These are phyloP conservation scores for Brotula barbata DNA, from an alignment of 2,797 vertebrate species.

Conservation along the genomic window DNA sequence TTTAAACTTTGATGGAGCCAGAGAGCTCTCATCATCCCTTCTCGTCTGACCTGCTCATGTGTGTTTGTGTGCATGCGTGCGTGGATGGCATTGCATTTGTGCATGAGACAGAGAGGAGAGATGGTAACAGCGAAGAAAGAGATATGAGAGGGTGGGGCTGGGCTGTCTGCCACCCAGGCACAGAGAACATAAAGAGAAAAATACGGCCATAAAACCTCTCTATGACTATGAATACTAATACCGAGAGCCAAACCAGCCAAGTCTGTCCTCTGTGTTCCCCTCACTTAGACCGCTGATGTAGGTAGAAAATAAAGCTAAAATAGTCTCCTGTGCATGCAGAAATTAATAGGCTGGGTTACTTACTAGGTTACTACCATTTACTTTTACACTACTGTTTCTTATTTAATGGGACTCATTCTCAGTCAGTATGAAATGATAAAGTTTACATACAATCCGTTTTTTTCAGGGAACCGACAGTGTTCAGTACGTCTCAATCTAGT, in stretches of 20 bases:
- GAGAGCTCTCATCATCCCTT: slow-evolving; percentile 66
- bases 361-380: neutral
- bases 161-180: slow-evolving; percentile 78
- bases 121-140: slow-evolving; percentile 54
- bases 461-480: too few species aligned
- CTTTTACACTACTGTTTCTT: too few species aligned
- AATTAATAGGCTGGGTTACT: slow-evolving; percentile 38
- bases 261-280: slow-evolving; percentile 45
- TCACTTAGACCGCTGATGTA: slow-evolving; percentile 52
- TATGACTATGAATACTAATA: slow-evolving; percentile 84
- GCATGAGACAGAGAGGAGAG: slow-evolving; percentile 31
- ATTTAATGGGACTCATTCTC: too few species aligned
- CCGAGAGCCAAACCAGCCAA: slow-evolving; percentile 60
- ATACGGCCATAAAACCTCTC: slow-evolving; percentile 79
- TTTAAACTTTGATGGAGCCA: slow-evolving; percentile 71
- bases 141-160: slow-evolving; percentile 74
- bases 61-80: slow-evolving; percentile 27
- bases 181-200: slow-evolving; percentile 83
- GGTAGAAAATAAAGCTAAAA: slow-evolving; percentile 49
- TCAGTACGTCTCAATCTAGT: too few species aligned
- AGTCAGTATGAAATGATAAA: too few species aligned
- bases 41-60: slow-evolving; percentile 65
- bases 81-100: slow-evolving; percentile 43
- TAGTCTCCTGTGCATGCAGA: slow-evolving; percentile 21
- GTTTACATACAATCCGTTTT: too few species aligned